Base-by-base conservation (phyloP, 2,797 vertebrate species). In the Decapterus maruadsi region DNA sequence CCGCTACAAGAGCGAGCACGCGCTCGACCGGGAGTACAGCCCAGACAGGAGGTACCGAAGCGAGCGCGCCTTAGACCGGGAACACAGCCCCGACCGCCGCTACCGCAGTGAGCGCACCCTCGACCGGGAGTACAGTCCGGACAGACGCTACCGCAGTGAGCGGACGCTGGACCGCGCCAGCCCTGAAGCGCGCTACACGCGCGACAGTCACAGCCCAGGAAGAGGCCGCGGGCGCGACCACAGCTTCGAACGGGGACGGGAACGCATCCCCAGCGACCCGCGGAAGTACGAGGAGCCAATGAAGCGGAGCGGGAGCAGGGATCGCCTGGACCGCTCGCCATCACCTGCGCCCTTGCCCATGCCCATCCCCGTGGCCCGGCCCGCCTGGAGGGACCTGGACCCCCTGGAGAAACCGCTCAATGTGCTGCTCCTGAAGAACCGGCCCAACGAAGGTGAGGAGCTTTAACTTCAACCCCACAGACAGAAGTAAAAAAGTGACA, bases 391-490 rank as follows among this genome's bases (percentile, higher is more conserved):
- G 0, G 89, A 92, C 0, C 87, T 86, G 2, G 94, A 94, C 19
- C 93, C 75, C 0, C 92, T 95, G 60, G 95, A 95, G 55, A 96
- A 95, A 81, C 98, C 97, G 0, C 67, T 97, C 58, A 96, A 88
- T 17, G 97, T 99, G 62, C 91, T 98, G 70, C 93, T 99, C 80
- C 94, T 95, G 42, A 99, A 99, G 91, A 97, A 94, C 92, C 95
- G 94, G 45, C 93, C 96, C 14, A 97, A 92, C n/a, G 98, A 99
- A 95, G 98, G 98, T 97, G 38, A 90, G 90, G 20, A n/a, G 14
- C 20, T 36, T 36, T 36, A 36, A 36, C 8, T 8, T 36, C 34
- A 36, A 36, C 34, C 34, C 7, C 34, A 36, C 34, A 36, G 6
- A 36, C 8, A 2, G 1, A 8, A 36, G 7, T 8, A 7, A 50